These are phyloP conservation scores for Diceros bicornis DNA, from an alignment of 2,797 vertebrate genomes.

Conservation along the genomic window DNA sequence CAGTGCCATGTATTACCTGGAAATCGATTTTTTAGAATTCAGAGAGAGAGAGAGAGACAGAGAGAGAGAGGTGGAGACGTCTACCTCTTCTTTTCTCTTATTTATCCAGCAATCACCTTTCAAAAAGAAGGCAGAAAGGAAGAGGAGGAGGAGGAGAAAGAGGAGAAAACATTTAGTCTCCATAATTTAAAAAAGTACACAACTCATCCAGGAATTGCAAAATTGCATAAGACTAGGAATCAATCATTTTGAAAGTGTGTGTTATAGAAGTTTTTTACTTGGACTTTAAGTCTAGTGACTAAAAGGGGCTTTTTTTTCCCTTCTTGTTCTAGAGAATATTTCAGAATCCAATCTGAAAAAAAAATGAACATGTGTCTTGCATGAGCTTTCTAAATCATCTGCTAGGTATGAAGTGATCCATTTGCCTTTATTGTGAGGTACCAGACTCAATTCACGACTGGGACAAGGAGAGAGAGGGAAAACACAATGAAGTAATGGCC, in stretches of 20 bases:
- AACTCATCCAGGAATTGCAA: background rate
- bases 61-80: background rate
- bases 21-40: background rate
- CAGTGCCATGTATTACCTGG: background rate
- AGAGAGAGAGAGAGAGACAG: background rate
- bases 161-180: background rate
- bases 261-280: background rate
- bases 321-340: background rate
- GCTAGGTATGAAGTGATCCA: background rate
- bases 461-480: background rate
- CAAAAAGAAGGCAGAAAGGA: background rate
- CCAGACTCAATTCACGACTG: background rate
- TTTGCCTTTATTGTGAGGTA: background rate
- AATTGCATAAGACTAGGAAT: background rate
- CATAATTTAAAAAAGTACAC: background rate
- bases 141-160: background rate
- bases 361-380: background rate
- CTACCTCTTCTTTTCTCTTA: background rate
- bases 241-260: slow-evolving; percentile 29
- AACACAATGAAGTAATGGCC: background rate
- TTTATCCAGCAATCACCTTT: background rate
- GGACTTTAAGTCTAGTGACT: background rate
- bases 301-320: rapidly evolving
- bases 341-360: background rate
- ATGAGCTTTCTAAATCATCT: background rate